Percentiles rank a stretch among this genome's conserved stretches.
Evolutionary conservation across 2,797 vertebrate species (phyloP).

Genomic region (Coracias cyanogaster): DNA sequence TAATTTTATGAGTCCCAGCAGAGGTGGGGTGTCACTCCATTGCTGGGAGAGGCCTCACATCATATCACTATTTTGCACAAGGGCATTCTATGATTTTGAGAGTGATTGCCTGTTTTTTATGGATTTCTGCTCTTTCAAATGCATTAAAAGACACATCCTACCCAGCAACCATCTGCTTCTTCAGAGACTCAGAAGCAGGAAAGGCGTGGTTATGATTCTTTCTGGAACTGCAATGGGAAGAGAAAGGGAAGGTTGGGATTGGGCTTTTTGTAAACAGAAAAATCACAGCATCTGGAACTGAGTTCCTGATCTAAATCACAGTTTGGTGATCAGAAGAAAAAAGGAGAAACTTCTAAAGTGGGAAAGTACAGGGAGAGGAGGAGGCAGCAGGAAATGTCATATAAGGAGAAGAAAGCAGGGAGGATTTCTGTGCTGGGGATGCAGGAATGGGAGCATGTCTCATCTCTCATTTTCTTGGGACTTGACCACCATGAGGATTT

Average conservation of each 20-base stretch:
- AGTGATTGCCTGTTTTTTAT: not conserved
- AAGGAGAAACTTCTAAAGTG: not conserved
- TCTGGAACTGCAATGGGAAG: not conserved
- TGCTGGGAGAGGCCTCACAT: not conserved
- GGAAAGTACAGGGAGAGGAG: not conserved
- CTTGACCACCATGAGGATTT: not conserved
- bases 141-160: not conserved
- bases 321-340: not conserved
- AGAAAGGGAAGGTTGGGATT: not conserved
- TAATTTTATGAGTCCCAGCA: constrained; percentile 7
- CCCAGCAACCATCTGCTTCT: not conserved
- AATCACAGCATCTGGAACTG: not conserved
- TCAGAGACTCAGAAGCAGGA: not conserved
- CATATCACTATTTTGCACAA: constrained; percentile 18
- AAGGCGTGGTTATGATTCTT: not conserved
- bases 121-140: constrained; percentile 23
- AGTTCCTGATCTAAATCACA: not conserved
- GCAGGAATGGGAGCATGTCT: not conserved
- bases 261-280: not conserved
- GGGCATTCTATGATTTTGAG: not conserved
- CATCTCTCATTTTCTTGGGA: not conserved
- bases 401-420: not conserved
- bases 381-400: not conserved
- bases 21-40: not conserved
- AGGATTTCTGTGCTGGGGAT: not conserved